These are phyloP conservation scores for Drosophila paranaensis DNA, from an alignment of 2,888 invertebrate species.

Conservation along the genomic window DNA sequence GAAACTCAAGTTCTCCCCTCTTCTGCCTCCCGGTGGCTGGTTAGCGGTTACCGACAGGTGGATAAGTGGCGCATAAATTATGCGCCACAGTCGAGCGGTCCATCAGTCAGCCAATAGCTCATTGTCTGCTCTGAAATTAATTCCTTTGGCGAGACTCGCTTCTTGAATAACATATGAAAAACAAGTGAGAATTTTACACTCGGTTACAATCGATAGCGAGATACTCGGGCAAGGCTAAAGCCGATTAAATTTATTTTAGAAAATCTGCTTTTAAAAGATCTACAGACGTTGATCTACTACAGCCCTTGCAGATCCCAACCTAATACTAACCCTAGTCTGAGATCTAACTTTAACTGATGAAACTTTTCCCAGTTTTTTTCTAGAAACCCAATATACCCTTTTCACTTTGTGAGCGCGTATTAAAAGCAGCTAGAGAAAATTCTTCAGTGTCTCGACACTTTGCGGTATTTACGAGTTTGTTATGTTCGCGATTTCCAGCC, in stretches of 20 bases:
- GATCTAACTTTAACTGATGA: neutral
- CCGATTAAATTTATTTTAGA: neutral
- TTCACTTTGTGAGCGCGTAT: neutral
- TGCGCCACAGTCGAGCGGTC: constrained; percentile 24
- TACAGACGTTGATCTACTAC: neutral
- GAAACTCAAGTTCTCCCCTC: neutral
- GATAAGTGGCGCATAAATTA: constrained; percentile 57
- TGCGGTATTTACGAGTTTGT: constrained; percentile 37
- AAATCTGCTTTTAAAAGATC: neutral
- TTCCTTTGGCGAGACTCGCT: constrained; percentile 39
- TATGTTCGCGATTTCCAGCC: constrained; percentile 20
- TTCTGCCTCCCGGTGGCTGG: neutral
- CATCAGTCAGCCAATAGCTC: constrained; percentile 39
- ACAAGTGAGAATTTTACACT: neutral
- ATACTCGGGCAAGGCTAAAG: neutral
- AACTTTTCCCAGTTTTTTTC: no score
- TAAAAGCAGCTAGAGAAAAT: constrained; percentile 33
- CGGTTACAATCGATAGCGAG: neutral
- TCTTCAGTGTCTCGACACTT: constrained; percentile 39
- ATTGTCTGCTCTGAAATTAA: constrained; percentile 53
- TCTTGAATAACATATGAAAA: neutral
- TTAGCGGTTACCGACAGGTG: constrained; percentile 49
- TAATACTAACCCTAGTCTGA: neutral
- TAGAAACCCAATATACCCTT: neutral
- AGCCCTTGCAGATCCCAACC: no score